Evolutionary conservation across 37 sponge, comb jelly and placozoan genomes (phyloP), one percentile per base, ranked within the genome.

Genomic region (Aphrocallistes beatrix): DNA sequence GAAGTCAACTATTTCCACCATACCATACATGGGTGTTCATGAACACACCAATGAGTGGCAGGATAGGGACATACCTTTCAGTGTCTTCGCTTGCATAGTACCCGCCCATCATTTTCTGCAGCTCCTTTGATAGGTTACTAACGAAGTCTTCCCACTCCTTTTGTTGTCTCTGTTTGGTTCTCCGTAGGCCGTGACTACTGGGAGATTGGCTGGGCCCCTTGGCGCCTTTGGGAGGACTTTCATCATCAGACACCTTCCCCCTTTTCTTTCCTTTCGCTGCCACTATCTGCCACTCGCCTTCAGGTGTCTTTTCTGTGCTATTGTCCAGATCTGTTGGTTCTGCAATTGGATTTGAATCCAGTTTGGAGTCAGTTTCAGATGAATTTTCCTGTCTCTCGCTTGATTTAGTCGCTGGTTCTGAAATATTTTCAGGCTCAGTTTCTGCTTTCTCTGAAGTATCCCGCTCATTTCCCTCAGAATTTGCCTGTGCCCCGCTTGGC

Each of bases 81-180:
- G 75, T 60, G 34, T 60, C 75, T 60, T 60, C 75, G 8, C 28
- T 60, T 60, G 75, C 75, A 19, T 30, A 60, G 75, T 60, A 60
- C 10, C 75, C 75, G 8, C 75, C 75, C 75, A 60, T 60, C n/a
- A 60, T 25, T 30, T 60, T 60, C 21, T 60, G 75, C 21, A 60
- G n/a, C 3, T 60, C 75, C 34, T 60, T 60, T 6, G 75, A 60
- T 25, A 60, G 75, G 3, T 19, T 25, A 60, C 21, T 60, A 25
- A 60, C 75, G 75, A 60, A 60, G 8, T 60, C 3, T 60, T 60
- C 34, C 75, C 75, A 60, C 34, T 60, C 75, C n/a, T 60, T 60
- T 60, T 60, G 75, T 6, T 8, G 8, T 60, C 21, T 60, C 21
- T 60, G 1, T 13, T 60, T 60, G 3, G 75, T 47, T 17, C 13